phyloP scores from a whole-genome alignment of 2,797 vertebrate species.

The Petrocephalus sullivani region DNA sequence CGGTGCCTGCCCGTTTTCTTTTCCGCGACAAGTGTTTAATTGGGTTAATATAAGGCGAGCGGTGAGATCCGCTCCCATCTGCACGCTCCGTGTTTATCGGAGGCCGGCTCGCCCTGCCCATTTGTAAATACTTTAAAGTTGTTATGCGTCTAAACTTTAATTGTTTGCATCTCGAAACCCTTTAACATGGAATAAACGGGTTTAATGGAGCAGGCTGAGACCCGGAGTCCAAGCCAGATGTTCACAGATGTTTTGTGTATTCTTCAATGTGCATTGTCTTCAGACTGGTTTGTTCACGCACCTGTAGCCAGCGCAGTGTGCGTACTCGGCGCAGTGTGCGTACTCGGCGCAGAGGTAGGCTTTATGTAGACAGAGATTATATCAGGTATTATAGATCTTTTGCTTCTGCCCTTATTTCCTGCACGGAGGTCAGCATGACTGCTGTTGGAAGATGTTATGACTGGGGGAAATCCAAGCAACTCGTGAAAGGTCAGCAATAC shows the following conservation, averaged over 20 bases:
- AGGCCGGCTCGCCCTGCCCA: background rate
- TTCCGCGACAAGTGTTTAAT: background rate
- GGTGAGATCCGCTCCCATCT: background rate
- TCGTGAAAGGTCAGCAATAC: background rate
- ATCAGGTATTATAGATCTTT: background rate
- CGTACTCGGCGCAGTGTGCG: background rate
- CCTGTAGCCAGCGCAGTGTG: background rate
- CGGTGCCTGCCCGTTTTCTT: background rate
- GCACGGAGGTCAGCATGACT: background rate
- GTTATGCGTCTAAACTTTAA: background rate
- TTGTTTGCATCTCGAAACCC: slow-evolving; percentile 9
- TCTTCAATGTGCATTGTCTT: background rate
- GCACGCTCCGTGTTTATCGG: slow-evolving; percentile 3
- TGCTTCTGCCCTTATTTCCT: background rate
- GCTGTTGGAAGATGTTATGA: background rate
- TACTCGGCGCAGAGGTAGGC: background rate
- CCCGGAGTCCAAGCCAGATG: background rate
- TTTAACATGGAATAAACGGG: background rate
- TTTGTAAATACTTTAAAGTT: slow-evolving; percentile 16
- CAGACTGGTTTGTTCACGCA: background rate
- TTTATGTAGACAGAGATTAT: background rate
- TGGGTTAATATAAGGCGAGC: background rate
- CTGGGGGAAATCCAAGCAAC: background rate
- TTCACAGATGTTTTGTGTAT: background rate
- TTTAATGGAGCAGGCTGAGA: background rate